Conservation (phyloP, 2,888 invertebrate genomes). For the Smittia aterrima region DNA sequence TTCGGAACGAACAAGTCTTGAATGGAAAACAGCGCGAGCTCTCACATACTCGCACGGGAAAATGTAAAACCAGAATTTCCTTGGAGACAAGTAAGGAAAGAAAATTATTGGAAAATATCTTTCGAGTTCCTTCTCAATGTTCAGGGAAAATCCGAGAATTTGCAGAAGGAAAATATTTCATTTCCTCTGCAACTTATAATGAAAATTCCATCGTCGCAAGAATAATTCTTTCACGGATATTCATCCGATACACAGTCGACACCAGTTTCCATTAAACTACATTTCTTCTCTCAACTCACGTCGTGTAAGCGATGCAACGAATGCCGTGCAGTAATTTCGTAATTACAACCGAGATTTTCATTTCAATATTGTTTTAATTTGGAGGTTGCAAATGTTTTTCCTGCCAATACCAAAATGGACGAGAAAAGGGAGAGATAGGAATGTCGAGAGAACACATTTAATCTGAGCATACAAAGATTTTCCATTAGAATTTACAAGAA, state of each 20-base stretch:
- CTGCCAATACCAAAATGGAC: background rate
- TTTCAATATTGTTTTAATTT: background rate
- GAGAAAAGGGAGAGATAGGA: background rate
- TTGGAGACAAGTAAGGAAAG: background rate
- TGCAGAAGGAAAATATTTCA: background rate
- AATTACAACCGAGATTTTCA: constrained; percentile 4
- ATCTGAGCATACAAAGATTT: background rate
- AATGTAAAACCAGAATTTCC: constrained; percentile 3
- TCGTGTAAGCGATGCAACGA: background rate
- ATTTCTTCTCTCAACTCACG: background rate
- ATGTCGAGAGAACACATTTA: constrained; percentile 11
- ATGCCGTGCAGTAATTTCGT: background rate
- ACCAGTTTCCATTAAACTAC: background rate
- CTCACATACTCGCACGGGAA: background rate
- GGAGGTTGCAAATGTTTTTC: background rate
- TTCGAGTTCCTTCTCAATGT: background rate
- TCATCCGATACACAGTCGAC: constrained; percentile 2
- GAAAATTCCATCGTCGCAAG: constrained; percentile 17
- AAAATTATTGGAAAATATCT: background rate
- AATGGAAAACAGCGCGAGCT: background rate
- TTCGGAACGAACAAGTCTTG: background rate
- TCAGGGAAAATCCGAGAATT: no score
- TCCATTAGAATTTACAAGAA: background rate
- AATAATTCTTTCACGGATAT: constrained; percentile 1
- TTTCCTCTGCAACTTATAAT: background rate